Conservation (phyloP, 2,113 vertebrate genomes). For the Alces alces region DNA sequence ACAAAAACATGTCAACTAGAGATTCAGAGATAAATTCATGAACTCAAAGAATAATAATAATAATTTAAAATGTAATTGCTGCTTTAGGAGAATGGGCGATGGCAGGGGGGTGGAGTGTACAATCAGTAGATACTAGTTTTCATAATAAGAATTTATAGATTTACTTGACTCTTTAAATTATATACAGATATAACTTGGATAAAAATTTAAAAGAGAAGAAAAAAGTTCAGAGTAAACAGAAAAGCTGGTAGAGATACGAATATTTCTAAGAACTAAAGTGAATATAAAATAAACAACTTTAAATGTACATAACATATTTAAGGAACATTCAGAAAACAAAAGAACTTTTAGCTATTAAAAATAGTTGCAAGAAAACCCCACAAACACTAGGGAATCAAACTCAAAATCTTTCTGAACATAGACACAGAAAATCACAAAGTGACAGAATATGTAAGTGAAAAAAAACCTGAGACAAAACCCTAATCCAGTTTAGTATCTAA, state of each 20-base stretch:
- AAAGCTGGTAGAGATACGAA: not conserved
- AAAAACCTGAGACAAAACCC: not conserved
- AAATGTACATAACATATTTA: not conserved
- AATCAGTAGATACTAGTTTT: not conserved
- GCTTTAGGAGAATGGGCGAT: not conserved
- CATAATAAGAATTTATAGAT: not conserved
- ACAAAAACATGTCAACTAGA: not conserved
- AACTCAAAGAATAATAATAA: not conserved
- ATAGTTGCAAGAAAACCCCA: not conserved
- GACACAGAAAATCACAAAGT: not conserved
- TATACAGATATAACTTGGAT: not conserved
- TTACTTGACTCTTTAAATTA: not conserved
- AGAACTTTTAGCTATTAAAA: not conserved
- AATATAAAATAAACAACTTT: not conserved
- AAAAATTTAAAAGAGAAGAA: not conserved
- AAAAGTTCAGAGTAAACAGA: not conserved
- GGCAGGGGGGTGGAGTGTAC: not conserved
- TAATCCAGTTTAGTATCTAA: not conserved
- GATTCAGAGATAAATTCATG: not conserved
- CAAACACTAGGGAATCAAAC: not conserved
- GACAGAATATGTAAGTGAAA: not conserved
- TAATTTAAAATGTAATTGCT: conserved; percentile 3
- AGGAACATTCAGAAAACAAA: conserved; percentile 2
- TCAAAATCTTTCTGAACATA: not conserved
- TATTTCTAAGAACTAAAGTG: conserved; percentile 8